Conservation (phyloP, 2,888 invertebrate species). For the Lithophane leautieri region DNA sequence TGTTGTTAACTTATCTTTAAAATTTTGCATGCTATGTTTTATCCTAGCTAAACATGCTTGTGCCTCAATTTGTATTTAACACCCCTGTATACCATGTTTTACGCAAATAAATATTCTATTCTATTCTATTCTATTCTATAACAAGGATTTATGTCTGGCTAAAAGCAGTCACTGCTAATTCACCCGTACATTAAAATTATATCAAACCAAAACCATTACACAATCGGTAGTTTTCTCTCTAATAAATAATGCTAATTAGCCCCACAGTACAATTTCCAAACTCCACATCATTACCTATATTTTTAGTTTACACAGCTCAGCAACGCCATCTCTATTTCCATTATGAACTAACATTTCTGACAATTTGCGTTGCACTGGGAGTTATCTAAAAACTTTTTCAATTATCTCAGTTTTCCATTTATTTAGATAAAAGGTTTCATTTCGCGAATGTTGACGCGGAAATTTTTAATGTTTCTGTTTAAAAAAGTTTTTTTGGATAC, state of each 20-base stretch:
- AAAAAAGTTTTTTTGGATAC: slow-evolving; percentile 15
- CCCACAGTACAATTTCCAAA: slow-evolving; percentile 5
- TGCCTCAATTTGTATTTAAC: too few species aligned
- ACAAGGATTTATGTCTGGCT: not conserved
- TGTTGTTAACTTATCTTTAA: too few species aligned
- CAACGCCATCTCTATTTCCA: slow-evolving; percentile 28
- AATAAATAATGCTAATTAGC: slow-evolving; percentile 5
- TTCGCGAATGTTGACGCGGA: slow-evolving; percentile 31
- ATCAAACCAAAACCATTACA: not conserved
- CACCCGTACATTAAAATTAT: too few species aligned
- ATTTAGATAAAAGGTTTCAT: slow-evolving; percentile 48
- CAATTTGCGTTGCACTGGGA: slow-evolving; percentile 49
- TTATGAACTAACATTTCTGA: slow-evolving; percentile 37
- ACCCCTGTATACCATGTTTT: too few species aligned
- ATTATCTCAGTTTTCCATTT: slow-evolving; percentile 59
- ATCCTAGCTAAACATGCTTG: too few species aligned
- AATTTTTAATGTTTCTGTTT: slow-evolving; percentile 27
- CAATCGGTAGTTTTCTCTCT: not conserved
- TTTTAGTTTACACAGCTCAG: slow-evolving; percentile 26
- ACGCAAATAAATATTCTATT: too few species aligned
- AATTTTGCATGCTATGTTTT: too few species aligned
- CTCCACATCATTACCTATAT: slow-evolving; percentile 26
- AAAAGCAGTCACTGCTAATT: not conserved
- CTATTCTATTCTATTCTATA: too few species aligned
- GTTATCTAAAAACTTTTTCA: slow-evolving; percentile 59